Conservation (phyloP, 2,797 vertebrate species). For the Onychomys arenicola region DNA sequence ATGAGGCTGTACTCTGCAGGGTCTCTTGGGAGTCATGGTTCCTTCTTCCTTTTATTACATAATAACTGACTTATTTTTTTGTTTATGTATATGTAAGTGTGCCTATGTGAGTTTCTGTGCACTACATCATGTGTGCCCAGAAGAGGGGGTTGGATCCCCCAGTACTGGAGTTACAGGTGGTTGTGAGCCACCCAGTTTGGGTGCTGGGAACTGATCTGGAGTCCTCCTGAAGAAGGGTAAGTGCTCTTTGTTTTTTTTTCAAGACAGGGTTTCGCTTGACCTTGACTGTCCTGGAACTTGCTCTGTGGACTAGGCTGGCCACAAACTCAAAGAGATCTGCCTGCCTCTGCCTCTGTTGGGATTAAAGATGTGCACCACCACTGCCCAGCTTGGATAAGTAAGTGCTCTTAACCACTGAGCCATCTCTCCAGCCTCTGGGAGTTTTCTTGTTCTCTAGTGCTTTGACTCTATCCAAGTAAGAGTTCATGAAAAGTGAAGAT, state of each 20-base stretch:
- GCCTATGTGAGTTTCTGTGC: neutral
- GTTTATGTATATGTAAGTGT: neutral
- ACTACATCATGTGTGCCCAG: too few species aligned
- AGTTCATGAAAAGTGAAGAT: neutral
- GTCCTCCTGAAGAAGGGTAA: neutral
- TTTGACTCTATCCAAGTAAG: neutral
- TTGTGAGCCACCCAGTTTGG: neutral
- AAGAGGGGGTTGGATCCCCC: neutral
- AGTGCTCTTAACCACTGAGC: neutral
- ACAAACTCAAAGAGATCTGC: neutral
- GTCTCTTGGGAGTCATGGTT: neutral
- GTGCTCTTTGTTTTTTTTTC: neutral
- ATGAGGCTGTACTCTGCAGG: rapidly evolving
- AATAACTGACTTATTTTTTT: neutral
- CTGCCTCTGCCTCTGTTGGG: neutral
- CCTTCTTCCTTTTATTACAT: neutral
- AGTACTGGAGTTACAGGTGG: neutral
- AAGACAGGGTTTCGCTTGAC: neutral
- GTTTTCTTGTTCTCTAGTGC: neutral
- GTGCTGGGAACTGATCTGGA: neutral
- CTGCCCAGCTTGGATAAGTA: neutral
- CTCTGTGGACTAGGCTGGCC: neutral
- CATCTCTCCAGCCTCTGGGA: too few species aligned
- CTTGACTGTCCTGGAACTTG: neutral
- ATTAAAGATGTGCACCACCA: neutral